Base-by-base conservation (phyloP, 1,140 invertebrate genomes). In the Plectrocnemia conspersa region DNA sequence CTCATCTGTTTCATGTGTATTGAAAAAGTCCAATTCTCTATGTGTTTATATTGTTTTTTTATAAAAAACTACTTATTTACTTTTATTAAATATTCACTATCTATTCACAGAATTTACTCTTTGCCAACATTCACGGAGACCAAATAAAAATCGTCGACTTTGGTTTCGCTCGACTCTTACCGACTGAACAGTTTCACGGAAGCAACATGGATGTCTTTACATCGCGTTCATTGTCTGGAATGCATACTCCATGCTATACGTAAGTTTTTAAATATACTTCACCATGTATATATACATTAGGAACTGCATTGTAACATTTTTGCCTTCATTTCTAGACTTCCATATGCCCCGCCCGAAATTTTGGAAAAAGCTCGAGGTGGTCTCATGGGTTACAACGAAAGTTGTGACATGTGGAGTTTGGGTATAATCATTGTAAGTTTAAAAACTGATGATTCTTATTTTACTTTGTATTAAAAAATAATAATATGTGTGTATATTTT, bases 311-410 rank as follows among this genome's bases (percentile, higher is more conserved):
- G 23, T 24, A 24, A 32, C 4, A 50, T 50, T 36, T 18, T 35
- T 33, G 5, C 21, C 16, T 42, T 25, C 40, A n/a, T 16, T 52
- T 52, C 23, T 22, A 57, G 59, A 38, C 36, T 57, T 16, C 85
- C 88, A 54, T 97, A 95, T 74, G 92, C 91, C 3, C 92, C 92
- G 2, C 93, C 92, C 2, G 93, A 97, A 70, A 90, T 97, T 5
- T 72, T 96, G 1, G 79, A 77, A 7, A 67, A 69, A 54, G 76
- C 72, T 0, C 66, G 69, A n/a, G 62, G 65, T n/a, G 55, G 64
- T 15, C 33, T 52, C 0, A 74, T 75, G 44, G 82, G 79, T 1
- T 96, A 96, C 70, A 86, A 90, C 64, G 85, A 93, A 68, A 86
- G 83, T 62, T 95, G 91, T 78, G 92, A 96, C 75, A 71, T 95